phyloP scores from a whole-genome alignment of 2,888 invertebrate genomes.

The Aspidiotus rigidus region DNA sequence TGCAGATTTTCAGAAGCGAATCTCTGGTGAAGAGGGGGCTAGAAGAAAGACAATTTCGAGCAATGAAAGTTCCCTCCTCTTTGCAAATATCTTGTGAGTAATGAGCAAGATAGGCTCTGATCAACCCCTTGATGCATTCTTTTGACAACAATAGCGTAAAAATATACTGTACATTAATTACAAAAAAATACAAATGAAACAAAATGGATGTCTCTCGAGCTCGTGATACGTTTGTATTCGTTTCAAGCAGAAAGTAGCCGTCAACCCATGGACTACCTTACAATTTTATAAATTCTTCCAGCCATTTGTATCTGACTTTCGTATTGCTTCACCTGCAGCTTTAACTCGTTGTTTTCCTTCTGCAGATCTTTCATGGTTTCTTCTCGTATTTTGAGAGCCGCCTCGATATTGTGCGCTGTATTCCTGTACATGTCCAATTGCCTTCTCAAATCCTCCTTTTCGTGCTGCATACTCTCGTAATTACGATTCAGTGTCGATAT shows the following conservation, averaged over 20 bases:
- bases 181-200: too few species aligned
- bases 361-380: constrained; percentile 10
- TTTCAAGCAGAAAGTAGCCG: not conserved
- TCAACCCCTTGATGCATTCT: too few species aligned
- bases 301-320: constrained; percentile 29
- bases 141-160: too few species aligned
- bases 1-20: too few species aligned
- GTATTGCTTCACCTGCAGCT: constrained; percentile 23
- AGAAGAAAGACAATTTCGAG: too few species aligned
- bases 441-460: constrained; percentile 17
- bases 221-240: too few species aligned
- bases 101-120: too few species aligned
- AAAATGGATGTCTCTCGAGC: too few species aligned
- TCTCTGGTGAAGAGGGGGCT: too few species aligned
- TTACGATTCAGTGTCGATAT: not conserved
- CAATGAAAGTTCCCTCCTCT: too few species aligned
- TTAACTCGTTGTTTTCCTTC: constrained; percentile 25
- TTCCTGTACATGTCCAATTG: constrained; percentile 24
- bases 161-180: too few species aligned
- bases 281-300: constrained; percentile 25
- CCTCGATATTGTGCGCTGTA: constrained; percentile 24
- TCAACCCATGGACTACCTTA: constrained; percentile 13
- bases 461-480: constrained; percentile 9
- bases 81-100: too few species aligned
- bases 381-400: constrained; percentile 16